A percentile compares a stretch with the other conserved stretches of the same genome.
phyloP scores from a whole-genome alignment of 2,113 vertebrate genomes.

The Copsychus sechellarum region DNA sequence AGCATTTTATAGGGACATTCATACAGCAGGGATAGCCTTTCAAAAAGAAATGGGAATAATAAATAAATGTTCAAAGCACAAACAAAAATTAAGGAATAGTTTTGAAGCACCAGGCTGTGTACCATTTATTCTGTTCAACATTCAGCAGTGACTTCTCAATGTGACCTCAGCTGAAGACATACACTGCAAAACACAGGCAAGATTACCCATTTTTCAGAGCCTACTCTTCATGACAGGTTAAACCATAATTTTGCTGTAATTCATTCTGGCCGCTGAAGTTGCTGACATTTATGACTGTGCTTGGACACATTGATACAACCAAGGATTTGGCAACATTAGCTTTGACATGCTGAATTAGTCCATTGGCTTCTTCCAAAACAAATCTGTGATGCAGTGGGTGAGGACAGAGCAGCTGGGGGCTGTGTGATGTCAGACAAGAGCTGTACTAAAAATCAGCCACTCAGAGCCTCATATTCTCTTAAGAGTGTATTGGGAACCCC shows the following conservation, averaged over 20 bases:
- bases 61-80: neutral
- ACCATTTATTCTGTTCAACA: neutral
- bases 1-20: neutral
- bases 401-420: neutral
- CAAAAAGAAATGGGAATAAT: neutral
- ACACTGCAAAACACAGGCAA: neutral
- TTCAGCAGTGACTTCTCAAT: neutral
- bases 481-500: neutral
- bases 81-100: neutral
- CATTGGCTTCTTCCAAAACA: neutral
- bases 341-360: neutral
- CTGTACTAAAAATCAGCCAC: neutral
- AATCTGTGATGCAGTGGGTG: fast-evolving
- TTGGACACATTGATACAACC: neutral
- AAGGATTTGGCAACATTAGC: neutral
- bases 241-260: neutral
- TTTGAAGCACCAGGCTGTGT: neutral
- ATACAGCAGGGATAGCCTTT: neutral
- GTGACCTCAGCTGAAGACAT: neutral
- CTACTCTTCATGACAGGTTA: neutral
- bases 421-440: neutral
- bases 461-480: neutral
- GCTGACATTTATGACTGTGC: neutral
- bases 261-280: neutral
- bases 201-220: neutral